Conservation (phyloP, 2,797 vertebrate genomes). For the Calcarius lapponicus region DNA sequence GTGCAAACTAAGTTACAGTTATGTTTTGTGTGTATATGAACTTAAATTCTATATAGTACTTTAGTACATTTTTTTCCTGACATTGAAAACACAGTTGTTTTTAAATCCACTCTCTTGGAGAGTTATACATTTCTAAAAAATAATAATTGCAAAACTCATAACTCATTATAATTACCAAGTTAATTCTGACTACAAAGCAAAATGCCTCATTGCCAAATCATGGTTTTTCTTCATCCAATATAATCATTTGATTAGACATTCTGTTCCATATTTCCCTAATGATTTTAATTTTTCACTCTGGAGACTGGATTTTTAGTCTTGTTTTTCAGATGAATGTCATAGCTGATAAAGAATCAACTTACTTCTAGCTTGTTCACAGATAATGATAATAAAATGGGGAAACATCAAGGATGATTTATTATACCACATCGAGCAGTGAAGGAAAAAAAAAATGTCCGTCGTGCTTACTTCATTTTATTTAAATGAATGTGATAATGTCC, state of each 20-base stretch:
- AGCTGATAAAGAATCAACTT: conserved; percentile 54
- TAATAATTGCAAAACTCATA: conserved; percentile 17
- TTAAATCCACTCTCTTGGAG: neutral
- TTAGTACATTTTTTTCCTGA: neutral
- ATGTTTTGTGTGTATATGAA: neutral
- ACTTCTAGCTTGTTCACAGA: conserved; percentile 40
- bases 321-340: conserved; percentile 48
- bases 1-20: neutral
- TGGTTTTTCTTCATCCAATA: conserved; percentile 35
- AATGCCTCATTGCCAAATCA: conserved; percentile 40
- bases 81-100: neutral
- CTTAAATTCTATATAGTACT: neutral
- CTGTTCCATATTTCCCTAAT: conserved; percentile 55
- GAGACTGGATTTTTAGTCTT: conserved; percentile 51
- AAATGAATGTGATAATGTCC: conserved; percentile 52
- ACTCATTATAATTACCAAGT: conserved; percentile 20
- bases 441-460: conserved; percentile 36
- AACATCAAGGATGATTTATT: conserved; percentile 64
- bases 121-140: neutral
- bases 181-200: conserved; percentile 64
- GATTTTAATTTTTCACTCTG: conserved; percentile 55
- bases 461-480: conserved; percentile 45
- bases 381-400: conserved; percentile 51
- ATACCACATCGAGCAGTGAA: neutral
- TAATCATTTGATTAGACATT: conserved; percentile 57